Base-by-base conservation (phyloP, 2,888 invertebrate genomes). In the Pocota personata region DNA sequence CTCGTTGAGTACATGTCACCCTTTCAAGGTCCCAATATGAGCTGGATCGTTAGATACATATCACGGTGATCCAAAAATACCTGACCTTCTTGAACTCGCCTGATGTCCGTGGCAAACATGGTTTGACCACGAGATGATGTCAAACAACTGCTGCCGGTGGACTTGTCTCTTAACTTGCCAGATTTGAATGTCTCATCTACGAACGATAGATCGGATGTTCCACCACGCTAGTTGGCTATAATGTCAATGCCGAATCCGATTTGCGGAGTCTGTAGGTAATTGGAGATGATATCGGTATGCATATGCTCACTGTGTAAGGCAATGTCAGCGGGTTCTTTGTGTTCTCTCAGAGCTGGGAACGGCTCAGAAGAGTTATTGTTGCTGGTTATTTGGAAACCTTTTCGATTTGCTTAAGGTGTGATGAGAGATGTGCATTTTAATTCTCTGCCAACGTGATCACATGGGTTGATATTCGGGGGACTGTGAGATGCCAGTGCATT, bases 161-260 rank as follows among this genome's bases (percentile, higher is more conserved):
- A 58, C 58, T 62, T 48, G 48, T 67, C 46, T 57, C 58, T 32
- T 40, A 79, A 73, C 64, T 75, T 71, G 48, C 62, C 60, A 52
- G 40, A 69, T 69, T 83, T 69, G 79, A 79, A 62, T 73, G 69
- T 77, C 64, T 66, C 82, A n/a, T 37, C 52, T 60, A 27, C 21
- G n/a, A 55, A 52, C 30, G 10, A 40, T 43, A 46, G 40, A 75
- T 73, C 27, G 30, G 67, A 78, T 62, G 60, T 46, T 67, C 55
- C 72, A 27, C 48, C 14, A 58, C 27, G n/a, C 52, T 37, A 48
- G 30, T 73, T 64, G 67, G 60, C 52, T 30, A 83, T 83, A 83
- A 83, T 83, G 83, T 83, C 84, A 84, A 80, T 84, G 84, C 75
- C 75, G 84, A 19, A 60, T 79, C 67, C 67, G 55, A 83, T 60